Conservation (phyloP, 2,888 invertebrate genomes). For the Aleiodes leptofemur region DNA sequence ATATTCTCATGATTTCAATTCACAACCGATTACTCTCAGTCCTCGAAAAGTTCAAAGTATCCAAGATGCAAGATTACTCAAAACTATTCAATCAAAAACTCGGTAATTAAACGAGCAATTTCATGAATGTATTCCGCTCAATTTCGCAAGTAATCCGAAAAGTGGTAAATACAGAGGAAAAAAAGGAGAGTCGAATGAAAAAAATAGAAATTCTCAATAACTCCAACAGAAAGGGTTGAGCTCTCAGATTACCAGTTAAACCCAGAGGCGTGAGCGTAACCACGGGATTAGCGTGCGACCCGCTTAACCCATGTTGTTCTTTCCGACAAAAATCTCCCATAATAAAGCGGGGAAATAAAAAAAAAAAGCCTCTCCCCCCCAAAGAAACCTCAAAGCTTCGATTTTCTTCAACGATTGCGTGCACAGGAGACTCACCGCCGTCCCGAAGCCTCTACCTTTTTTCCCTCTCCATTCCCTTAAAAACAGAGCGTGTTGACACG, state of each 20-base stretch:
- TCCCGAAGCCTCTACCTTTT: conserved; percentile 42
- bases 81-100: no score
- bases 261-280: conserved; percentile 40
- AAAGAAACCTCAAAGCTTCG: conserved; percentile 47
- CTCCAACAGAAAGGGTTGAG: conserved; percentile 12
- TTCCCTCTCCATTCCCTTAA: conserved; percentile 47
- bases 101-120: no score
- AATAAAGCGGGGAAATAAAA: conserved; percentile 19
- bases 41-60: no score
- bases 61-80: no score
- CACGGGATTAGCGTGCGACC: conserved; percentile 56
- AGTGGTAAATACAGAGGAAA: background rate
- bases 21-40: no score
- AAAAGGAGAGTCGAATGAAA: conserved; percentile 18
- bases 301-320: conserved; percentile 50
- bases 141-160: conserved; percentile 4
- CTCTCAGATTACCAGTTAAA: conserved; percentile 30
- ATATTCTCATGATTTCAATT: no score
- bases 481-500: conserved; percentile 73
- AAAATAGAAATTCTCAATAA: background rate
- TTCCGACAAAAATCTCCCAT: conserved; percentile 30
- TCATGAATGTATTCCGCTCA: no score
- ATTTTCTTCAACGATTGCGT: conserved; percentile 64
- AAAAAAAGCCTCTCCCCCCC: background rate
- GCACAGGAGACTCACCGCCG: conserved; percentile 46